Conservation (phyloP, 2,797 vertebrate species). For the Columba guinea region DNA sequence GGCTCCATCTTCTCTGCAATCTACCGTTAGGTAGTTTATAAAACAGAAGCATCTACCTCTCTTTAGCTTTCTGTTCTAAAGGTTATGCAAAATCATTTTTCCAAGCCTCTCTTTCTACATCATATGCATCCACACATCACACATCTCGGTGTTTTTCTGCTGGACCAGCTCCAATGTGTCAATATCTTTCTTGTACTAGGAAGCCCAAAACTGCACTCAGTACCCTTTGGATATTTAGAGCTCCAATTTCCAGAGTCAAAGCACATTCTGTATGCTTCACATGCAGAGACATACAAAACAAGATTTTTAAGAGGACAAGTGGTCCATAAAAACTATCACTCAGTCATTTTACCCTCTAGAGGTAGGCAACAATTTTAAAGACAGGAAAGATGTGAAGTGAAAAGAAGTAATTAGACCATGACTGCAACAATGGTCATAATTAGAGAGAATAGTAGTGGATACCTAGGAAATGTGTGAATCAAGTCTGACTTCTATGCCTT, state of each 20-base stretch:
- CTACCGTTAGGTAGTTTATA: not conserved
- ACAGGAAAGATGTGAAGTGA: not conserved
- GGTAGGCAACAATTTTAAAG: not conserved
- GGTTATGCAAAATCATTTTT: not conserved
- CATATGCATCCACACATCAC: not conserved
- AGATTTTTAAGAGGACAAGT: not conserved
- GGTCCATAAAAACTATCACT: not conserved
- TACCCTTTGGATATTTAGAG: not conserved
- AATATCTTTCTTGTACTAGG: not conserved
- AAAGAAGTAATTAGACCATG: not conserved
- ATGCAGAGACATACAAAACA: not conserved
- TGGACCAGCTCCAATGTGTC: not conserved
- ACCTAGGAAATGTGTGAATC: not conserved
- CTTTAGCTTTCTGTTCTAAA: not conserved
- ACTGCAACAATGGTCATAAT: not conserved
- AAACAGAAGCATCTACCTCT: not conserved
- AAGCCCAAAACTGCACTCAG: not conserved
- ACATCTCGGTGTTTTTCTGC: not conserved
- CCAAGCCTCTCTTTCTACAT: not conserved
- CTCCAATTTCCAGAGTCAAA: not conserved
- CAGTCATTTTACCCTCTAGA: not conserved
- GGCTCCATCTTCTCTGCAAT: not conserved
- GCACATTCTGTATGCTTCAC: not conserved
- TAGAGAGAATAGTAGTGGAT: not conserved
- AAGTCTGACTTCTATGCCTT: not conserved